Evolutionary conservation across 2,797 vertebrate genomes (phyloP), one percentile per base, ranked within the genome.

Genomic region (Cossypha polioptera): DNA sequence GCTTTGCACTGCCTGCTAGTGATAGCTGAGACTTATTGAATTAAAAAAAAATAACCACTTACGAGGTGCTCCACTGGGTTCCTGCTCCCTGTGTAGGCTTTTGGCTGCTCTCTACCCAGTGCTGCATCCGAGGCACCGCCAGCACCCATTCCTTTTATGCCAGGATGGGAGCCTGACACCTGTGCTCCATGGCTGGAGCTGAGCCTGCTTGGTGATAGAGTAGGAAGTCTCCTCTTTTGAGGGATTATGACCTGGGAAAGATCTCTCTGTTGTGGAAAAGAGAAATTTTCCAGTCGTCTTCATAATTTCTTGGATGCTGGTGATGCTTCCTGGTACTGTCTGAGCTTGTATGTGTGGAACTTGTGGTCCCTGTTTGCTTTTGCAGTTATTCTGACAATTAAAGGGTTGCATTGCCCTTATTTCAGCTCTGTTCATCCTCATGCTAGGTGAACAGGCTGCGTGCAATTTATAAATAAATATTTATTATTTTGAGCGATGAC

Each of bases 401-500:
- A 74, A 14, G 28, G 22, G 6, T 45, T 81, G 25, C 4, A 1
- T 33, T 73, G 79, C 59, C 62, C 36, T 50, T 79, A 40, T 13
- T 91, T 79, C 73, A 83, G 18, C 54, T 75, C 40, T n/a, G 21
- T 57, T 79, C 22, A 79, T 42, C 40, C 22, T 72, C 0, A 1
- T 76, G 53, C 61, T 76, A 59, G 57, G 40, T 47, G 58, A 92
- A 40, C 47, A 58, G 58, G 16, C 65, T 78, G 77, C 0, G 0
- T 57, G 63, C 83, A 82, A 54, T 81, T 92, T 96, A 94, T 96
- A 96, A 96, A 97, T 95, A 96, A 72, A 45, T 96, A 79, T 90
- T 88, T 88, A 93, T 96, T 92, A 93, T 94, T 96, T 86, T 72
- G 86, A 94, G 91, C 67, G 76, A 86, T 95, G 95, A 94, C 92